Evolutionary conservation across 1,140 invertebrate genomes (phyloP).

Genomic region (Drosophila micromelanica): DNA sequence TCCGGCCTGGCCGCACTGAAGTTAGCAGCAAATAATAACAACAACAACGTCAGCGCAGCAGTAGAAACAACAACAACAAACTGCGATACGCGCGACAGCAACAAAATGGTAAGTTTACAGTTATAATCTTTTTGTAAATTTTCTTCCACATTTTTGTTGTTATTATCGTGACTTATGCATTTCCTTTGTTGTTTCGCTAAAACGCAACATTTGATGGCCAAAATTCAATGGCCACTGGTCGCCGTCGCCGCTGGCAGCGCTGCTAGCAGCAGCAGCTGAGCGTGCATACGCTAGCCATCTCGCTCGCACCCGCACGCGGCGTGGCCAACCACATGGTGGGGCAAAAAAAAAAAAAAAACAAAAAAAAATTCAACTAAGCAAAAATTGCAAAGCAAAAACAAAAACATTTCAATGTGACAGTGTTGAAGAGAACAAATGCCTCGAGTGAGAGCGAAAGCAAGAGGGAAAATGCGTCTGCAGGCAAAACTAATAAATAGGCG

Average conservation of each 20-base stretch:
- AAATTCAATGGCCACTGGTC: conserved; percentile 42
- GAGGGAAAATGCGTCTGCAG: not conserved
- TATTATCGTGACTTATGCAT: conserved; percentile 31
- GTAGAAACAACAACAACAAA: conserved; percentile 10
- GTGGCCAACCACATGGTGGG: conserved; percentile 49
- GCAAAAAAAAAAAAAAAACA: conserved; percentile 23
- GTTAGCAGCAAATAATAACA: conserved; percentile 15
- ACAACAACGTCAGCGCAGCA: conserved; percentile 3
- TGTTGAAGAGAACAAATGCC: not conserved
- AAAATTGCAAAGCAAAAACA: conserved; percentile 44
- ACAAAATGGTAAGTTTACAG: conserved; percentile 45
- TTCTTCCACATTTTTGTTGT: conserved; percentile 1
- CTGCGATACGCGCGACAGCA: conserved; percentile 20
- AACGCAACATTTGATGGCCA: conserved; percentile 39
- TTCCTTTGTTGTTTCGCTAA: conserved; percentile 32
- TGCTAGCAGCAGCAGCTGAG: conserved; percentile 45
- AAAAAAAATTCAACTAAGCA: conserved; percentile 1
- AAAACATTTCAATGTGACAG: conserved; percentile 38
- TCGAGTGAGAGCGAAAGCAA: not conserved
- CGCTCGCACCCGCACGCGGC: conserved; percentile 27
- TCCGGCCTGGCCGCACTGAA: conserved; percentile 29
- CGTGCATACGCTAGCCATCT: conserved; percentile 42
- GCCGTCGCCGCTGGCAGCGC: not conserved
- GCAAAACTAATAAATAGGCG: not conserved
- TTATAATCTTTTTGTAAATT: conserved; percentile 12